Conservation (phyloP, 2,113 vertebrate species). For the Naja naja region DNA sequence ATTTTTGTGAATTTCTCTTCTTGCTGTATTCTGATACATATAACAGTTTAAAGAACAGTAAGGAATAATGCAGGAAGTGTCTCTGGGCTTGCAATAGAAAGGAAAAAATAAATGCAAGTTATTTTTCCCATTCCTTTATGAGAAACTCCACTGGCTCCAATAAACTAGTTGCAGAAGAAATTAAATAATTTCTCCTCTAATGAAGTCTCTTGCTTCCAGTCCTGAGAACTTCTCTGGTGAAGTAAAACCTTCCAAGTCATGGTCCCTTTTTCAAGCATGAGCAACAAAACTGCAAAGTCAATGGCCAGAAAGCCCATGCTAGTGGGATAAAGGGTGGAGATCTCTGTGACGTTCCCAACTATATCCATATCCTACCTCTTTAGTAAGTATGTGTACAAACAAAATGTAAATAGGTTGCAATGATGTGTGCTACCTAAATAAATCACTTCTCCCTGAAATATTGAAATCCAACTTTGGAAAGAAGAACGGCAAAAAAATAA, state of each 20-base stretch:
- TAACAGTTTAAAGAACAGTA: background rate
- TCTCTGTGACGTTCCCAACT: background rate
- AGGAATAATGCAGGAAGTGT: background rate
- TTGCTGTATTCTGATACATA: background rate
- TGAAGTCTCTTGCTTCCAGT: background rate
- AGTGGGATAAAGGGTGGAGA: background rate
- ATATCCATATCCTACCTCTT: background rate
- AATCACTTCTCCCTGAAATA: background rate
- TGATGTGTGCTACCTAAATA: background rate
- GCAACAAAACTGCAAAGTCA: background rate
- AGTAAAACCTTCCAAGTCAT: background rate
- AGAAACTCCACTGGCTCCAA: background rate
- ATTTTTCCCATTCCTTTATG: background rate
- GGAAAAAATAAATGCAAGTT: background rate
- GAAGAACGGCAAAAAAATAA: background rate
- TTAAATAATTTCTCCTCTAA: background rate
- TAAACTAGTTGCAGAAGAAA: background rate
- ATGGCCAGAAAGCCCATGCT: background rate
- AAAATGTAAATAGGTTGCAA: background rate
- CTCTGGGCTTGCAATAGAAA: background rate
- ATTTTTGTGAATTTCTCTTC: background rate
- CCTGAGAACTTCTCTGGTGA: background rate
- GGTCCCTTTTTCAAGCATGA: background rate
- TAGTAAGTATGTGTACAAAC: background rate
- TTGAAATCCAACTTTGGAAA: conserved; percentile 1